A percentile compares a stretch with the other conserved stretches of the same genome.
Conservation (phyloP, 2,888 invertebrate species). For the Macrosiphum euphorbiae region DNA sequence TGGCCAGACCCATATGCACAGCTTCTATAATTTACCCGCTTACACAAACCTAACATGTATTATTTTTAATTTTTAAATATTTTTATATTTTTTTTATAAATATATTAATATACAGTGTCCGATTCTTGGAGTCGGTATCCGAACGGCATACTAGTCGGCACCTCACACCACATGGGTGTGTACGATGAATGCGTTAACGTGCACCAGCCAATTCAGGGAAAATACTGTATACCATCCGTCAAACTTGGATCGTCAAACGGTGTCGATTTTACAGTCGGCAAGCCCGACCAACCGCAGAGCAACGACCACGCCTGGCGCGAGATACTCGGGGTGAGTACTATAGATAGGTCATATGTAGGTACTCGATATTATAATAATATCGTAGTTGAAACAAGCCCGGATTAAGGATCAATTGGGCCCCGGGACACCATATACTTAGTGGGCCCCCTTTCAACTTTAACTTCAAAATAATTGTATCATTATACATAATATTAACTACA, state of each 20-base stretch:
- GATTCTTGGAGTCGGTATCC: constrained; percentile 25
- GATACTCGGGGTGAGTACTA: constrained; percentile 34
- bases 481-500: too few species aligned
- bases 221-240: constrained; percentile 11
- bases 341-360: not conserved
- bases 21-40: too few species aligned
- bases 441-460: too few species aligned
- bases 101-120: not conserved
- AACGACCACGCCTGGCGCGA: constrained; percentile 16
- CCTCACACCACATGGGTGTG: constrained; percentile 12
- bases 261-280: not conserved
- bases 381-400: too few species aligned
- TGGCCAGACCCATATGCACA: too few species aligned
- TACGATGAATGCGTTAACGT: not conserved
- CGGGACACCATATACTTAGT: too few species aligned
- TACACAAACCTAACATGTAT: too few species aligned
- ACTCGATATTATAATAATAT: too few species aligned
- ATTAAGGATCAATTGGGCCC: too few species aligned
- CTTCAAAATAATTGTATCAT: too few species aligned
- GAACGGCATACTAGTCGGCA: not conserved
- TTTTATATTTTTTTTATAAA: not conserved
- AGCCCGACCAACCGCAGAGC: not conserved
- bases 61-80: too few species aligned
- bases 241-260: not conserved
- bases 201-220: not conserved